Base-by-base conservation (phyloP, 2,113 vertebrate species). In the Noturus placidus region DNA sequence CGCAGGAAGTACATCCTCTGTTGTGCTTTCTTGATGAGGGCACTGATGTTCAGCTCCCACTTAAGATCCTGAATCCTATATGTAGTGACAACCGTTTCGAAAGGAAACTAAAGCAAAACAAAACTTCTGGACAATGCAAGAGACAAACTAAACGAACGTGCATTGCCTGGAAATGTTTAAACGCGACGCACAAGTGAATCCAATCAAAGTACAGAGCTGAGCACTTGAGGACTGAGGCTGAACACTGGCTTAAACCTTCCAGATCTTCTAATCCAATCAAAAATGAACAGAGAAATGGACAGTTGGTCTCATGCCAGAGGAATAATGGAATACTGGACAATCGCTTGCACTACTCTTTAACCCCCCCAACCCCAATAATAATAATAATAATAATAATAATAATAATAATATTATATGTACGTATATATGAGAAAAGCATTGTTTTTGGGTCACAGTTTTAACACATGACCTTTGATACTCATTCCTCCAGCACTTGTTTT, bases 401-500 rank as follows among this genome's bases (percentile, higher is more conserved):
- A n/a, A n/a, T n/a, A n/a, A n/a, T n/a, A n/a, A n/a, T n/a, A n/a
- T n/a, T n/a, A 70, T 70, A 35, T 20, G 38, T 35, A 35, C 20
- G 35, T 35, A 35, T 35, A 70, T 35, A 19, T 42, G 25, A 46
- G 20, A n/a, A 5, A 46, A 42, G 2, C 7, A 72, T 25, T 7
- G 19, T 25, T 70, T 19, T 38, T 13, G 10, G 17, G 14, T 17
- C 35, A 9, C 30, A 69, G 19, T 27, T 83, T 38, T 30, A 46
- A 80, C n/a, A n/a, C 6, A n/a, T 74, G 77, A 82, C 27, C 82
- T 87, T 89, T 63, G 70, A 25, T 74, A 65, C 77, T 77, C 9
- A 67, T 74, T 82, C 76, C 82, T 85, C 42, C 6, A 33, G 22
- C 42, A 11, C 52, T 87, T 54, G 83, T 87, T 87, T 87, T 86